phyloP scores from a whole-genome alignment of 2,797 vertebrate genomes.

The Cyclura pinguis region DNA sequence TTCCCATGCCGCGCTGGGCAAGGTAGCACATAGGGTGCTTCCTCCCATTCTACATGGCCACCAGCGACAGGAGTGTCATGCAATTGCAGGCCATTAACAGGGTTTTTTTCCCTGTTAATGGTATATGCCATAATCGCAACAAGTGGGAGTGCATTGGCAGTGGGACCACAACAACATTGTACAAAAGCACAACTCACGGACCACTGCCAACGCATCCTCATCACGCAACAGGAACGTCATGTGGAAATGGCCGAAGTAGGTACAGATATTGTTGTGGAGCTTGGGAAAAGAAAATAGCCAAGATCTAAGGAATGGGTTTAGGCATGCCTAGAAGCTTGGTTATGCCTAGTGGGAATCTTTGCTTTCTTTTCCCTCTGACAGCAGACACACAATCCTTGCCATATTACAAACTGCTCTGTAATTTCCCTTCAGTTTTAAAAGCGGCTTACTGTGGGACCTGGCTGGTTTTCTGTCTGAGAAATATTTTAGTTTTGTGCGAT shows the following conservation, averaged over 20 bases:
- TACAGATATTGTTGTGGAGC: slow-evolving; percentile 64
- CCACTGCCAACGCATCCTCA: too few species aligned
- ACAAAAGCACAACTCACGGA: too few species aligned
- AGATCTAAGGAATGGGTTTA: background rate
- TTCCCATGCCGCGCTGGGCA: too few species aligned
- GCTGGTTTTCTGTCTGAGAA: background rate
- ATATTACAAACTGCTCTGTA: background rate
- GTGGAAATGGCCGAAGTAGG: slow-evolving; percentile 39
- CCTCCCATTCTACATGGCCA: too few species aligned
- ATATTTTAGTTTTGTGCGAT: background rate
- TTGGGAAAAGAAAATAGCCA: background rate
- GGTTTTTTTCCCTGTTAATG: too few species aligned
- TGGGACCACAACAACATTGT: too few species aligned
- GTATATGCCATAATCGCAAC: too few species aligned
- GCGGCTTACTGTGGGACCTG: background rate
- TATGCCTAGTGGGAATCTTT: background rate
- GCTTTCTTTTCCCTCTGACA: background rate
- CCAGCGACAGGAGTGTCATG: too few species aligned
- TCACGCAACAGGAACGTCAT: too few species aligned
- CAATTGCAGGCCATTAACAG: too few species aligned
- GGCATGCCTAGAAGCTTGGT: background rate
- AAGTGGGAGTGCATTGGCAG: too few species aligned
- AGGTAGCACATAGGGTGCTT: too few species aligned
- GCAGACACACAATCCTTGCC: background rate
- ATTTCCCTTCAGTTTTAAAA: background rate